Base-by-base conservation (phyloP, 2,888 invertebrate species). In the Rhodophaea formosa region DNA sequence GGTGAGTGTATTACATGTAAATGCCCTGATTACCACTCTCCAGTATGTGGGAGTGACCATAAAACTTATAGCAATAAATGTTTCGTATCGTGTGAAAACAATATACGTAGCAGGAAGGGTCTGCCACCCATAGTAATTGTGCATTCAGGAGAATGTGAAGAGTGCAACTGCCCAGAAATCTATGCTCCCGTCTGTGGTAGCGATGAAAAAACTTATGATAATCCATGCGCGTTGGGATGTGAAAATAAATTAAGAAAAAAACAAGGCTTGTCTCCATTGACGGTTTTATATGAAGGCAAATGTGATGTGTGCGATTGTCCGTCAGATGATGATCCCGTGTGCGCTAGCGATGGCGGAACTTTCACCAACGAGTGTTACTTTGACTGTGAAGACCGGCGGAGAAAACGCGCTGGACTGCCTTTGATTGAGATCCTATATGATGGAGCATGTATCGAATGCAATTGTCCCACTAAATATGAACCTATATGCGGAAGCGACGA, bases 281-380 rank as follows among this genome's bases (percentile, higher is more conserved):
- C 17, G 8, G n/a, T 53, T n/a, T 16, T 55, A 3, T 67, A 61
- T 10, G 46, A 61, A 32, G 56, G 53, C 6, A 39, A 61, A 46
- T 71, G 74, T 59, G 12, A 49, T 3, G 29, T 57, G 35, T 71
- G 74, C 58, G 12, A 62, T 7, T 71, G 72, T 52, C 54, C 64
- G 0, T 44, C 16, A 0, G 59, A 61, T 2, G 44, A 14, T 35
- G 53, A 58, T 12, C 60, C 60, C 7, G 46, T 58, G 14, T 58
- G 58, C 12, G 53, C 53, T 3, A 56, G 47, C 47, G 56, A 60
- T 6, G 52, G 55, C n/a, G 23, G 29, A 14, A 58, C 56, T 1
- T 58, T 53, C 32, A 53, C 15, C 8, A 60, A 58, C 49, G 10
- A 58, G 35, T 60, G 60, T 42, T 15, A 53, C 2, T 53, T 60